Conservation (phyloP, 2,797 vertebrate genomes). For the Pseudochromis fuscus region DNA sequence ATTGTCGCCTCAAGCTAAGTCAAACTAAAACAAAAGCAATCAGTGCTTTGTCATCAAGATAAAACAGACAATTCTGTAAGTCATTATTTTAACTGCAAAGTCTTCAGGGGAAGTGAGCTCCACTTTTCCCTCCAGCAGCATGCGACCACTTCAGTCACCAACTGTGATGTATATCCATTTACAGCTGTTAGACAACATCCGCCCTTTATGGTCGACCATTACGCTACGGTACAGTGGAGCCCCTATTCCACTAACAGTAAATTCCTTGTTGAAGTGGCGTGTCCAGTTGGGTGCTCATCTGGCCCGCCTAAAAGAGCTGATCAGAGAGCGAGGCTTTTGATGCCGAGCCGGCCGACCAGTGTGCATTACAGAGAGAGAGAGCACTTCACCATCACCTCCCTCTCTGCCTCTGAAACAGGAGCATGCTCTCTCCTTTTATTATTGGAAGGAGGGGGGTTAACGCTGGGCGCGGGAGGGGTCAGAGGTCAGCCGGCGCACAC, state of each 20-base stretch:
- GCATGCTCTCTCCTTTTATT: constrained; percentile 38
- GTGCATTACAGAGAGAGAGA: constrained; percentile 77
- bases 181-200: constrained; percentile 80
- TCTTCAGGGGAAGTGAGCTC: neutral
- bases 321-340: constrained; percentile 77
- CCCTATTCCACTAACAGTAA: constrained; percentile 75
- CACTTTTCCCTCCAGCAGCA: constrained; percentile 23
- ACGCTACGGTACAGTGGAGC: constrained; percentile 60
- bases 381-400: constrained; percentile 58
- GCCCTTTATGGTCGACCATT: constrained; percentile 67
- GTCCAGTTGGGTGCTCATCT: constrained; percentile 76
- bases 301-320: constrained; percentile 73
- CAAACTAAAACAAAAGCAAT: neutral
- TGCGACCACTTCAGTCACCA: constrained; percentile 38
- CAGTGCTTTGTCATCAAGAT: neutral
- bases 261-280: constrained; percentile 78
- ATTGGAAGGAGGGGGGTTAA: constrained; percentile 14
- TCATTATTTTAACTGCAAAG: constrained; percentile 9
- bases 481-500: constrained; percentile 46
- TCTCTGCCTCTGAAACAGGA: constrained; percentile 68
- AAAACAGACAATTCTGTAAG: neutral
- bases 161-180: constrained; percentile 75
- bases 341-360: constrained; percentile 66
- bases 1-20: neutral
- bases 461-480: constrained; percentile 43